These are phyloP conservation scores for Rhagonycha fulva DNA, from an alignment of 2,888 invertebrate genomes.

Conservation along the genomic window DNA sequence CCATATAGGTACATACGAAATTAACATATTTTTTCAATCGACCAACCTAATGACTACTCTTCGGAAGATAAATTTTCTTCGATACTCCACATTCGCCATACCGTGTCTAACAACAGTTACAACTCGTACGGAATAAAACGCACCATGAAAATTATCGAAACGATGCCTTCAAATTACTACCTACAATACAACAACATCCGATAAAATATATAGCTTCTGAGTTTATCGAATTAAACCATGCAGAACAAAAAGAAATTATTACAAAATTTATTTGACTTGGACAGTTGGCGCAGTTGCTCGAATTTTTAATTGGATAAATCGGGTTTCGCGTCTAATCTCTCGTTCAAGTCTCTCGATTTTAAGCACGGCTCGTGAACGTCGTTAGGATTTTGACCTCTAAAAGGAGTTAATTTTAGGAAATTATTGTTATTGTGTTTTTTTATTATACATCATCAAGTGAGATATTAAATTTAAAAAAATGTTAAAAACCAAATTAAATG, in stretches of 20 bases:
- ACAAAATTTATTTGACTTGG: neutral
- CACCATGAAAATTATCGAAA: conserved; percentile 20
- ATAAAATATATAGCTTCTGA: conserved; percentile 21
- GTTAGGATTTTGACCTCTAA: neutral
- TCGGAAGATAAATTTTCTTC: conserved; percentile 27
- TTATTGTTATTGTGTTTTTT: conserved; percentile 6
- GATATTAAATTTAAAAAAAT: conserved; percentile 15
- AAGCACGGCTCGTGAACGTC: neutral
- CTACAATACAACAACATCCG: conserved; percentile 8
- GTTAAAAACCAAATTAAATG: conserved; percentile 35
- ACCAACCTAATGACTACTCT: conserved; percentile 17
- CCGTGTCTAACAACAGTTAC: conserved; percentile 25
- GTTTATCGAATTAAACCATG: neutral
- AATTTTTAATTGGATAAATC: neutral
- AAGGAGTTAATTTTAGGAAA: neutral
- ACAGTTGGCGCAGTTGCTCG: too few relatives aligned
- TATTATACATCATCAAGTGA: neutral
- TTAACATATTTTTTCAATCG: conserved; percentile 35
- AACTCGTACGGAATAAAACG: conserved; percentile 12
- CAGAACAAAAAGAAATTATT: neutral
- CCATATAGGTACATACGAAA: conserved; percentile 27
- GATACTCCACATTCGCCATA: conserved; percentile 26
- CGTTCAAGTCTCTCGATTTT: neutral
- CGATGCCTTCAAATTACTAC: conserved; percentile 23
- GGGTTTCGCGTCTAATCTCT: neutral